These are phyloP conservation scores for Acestrorhynchus altus DNA, from an alignment of 2,797 vertebrate genomes.

Conservation along the genomic window DNA sequence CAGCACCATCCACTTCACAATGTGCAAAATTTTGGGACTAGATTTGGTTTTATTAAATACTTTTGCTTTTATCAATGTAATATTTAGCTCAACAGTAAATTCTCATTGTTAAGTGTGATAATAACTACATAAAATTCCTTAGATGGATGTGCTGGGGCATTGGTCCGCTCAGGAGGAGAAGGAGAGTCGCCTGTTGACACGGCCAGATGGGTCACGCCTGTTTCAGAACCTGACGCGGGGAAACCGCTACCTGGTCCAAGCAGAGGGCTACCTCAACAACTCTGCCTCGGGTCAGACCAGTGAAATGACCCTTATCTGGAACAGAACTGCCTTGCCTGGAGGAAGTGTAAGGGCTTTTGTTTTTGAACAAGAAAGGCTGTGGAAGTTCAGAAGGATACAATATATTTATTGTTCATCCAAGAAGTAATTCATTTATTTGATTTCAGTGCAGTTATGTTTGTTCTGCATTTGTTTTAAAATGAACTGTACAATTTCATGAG, in stretches of 20 bases:
- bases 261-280: constrained; percentile 89
- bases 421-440: too few species aligned
- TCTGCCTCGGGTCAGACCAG: constrained; percentile 90
- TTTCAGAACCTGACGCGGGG: constrained; percentile 87
- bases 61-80: background rate
- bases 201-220: constrained; percentile 83
- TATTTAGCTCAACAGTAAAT: background rate
- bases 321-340: constrained; percentile 85
- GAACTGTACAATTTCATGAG: too few species aligned
- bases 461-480: background rate
- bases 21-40: too few species aligned
- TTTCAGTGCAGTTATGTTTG: background rate
- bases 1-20: background rate
- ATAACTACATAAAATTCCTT: background rate
- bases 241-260: constrained; percentile 89
- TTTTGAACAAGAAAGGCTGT: background rate
- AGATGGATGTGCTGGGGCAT: constrained; percentile 87
- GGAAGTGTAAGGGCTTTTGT: constrained; percentile 84
- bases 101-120: background rate
- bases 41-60: too few species aligned
- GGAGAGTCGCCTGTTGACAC: constrained; percentile 80
- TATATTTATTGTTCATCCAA: too few species aligned
- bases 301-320: constrained; percentile 91
- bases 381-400: too few species aligned
- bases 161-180: constrained; percentile 92